Conservation (phyloP, 2,888 invertebrate species). For the Drosophila fungiperda region DNA sequence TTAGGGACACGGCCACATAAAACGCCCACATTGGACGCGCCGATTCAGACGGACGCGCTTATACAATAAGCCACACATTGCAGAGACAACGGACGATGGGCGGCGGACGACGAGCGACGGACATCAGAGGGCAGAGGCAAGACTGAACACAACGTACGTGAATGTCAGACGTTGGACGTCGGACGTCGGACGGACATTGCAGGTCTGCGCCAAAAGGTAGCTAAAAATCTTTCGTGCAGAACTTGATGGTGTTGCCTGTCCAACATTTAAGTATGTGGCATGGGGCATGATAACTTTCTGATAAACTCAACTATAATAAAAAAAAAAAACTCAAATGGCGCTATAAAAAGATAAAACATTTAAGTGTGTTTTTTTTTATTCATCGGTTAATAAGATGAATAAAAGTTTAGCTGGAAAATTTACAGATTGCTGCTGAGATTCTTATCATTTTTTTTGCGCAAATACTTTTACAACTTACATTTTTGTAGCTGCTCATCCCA, state of each 20-base stretch:
- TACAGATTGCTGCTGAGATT: background rate
- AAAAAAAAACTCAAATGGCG: background rate
- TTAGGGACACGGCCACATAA: constrained; percentile 62
- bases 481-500: background rate
- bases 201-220: constrained; percentile 63
- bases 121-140: background rate
- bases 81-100: constrained; percentile 53
- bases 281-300: constrained; percentile 30
- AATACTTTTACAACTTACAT: background rate
- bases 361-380: background rate
- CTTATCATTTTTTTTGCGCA: background rate
- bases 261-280: constrained; percentile 31
- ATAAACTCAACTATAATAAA: background rate
- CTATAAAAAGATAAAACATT: background rate
- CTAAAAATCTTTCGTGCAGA: constrained; percentile 81
- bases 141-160: constrained; percentile 21
- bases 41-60: constrained; percentile 57
- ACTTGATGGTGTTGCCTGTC: constrained; percentile 51
- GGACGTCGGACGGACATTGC: constrained; percentile 23
- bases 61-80: constrained; percentile 77
- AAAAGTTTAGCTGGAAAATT: background rate
- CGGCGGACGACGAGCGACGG: constrained; percentile 12
- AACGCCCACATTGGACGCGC: constrained; percentile 71
- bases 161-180: constrained; percentile 5
- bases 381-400: background rate